Base-by-base conservation (phyloP, 2,888 invertebrate species). In the Agonopterix alstromeriana region DNA sequence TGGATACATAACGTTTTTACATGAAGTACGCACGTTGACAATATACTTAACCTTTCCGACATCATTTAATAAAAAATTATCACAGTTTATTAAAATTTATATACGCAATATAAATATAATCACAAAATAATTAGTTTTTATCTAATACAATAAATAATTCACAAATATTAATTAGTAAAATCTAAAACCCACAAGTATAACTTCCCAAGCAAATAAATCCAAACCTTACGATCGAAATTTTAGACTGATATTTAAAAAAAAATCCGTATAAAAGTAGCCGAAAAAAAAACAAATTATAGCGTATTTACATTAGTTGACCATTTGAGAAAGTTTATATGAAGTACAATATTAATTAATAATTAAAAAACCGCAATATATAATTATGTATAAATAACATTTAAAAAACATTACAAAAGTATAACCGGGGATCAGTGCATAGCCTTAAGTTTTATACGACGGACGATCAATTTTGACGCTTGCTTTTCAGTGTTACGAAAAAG, bases 291-390 rank as follows among this genome's bases (percentile, higher is more conserved):
- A 70, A 77, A 78, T 69, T 69, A 83, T 74, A 86, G 82, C 72
- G 81, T 87, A 88, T 88, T 87, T 88, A 88, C 88, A 87, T 87
- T 88, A 88, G 88, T 88, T 88, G 87, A 87, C 57, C 65, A 83
- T 87, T 88, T 88, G 82, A 86, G 82, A 88, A 85, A 87, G 83
- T 88, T 88, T 88, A 88, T 65, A 65, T 27, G 27, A 27, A 27
- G 27, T 27, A 27, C 27, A 27, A 27, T 27, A 67, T 68, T 10
- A 11, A 69, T 68, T 67, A 66, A 66, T 65, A 71, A 67, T 65
- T 63, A 66, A 69, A 67, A 61, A 60, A 60, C 54, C 53, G 60
- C 51, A 60, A 68, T 36, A 85, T 87, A 86, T 86, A 70, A 42
- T 42, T 56, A 60, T 49, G 27, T 49, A 61, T 60, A 50, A 35